A percentile compares a stretch with the other conserved stretches of the same genome.
These are phyloP conservation scores for Pedionomus torquatus DNA, from an alignment of 2,113 vertebrate genomes.

Conservation along the genomic window DNA sequence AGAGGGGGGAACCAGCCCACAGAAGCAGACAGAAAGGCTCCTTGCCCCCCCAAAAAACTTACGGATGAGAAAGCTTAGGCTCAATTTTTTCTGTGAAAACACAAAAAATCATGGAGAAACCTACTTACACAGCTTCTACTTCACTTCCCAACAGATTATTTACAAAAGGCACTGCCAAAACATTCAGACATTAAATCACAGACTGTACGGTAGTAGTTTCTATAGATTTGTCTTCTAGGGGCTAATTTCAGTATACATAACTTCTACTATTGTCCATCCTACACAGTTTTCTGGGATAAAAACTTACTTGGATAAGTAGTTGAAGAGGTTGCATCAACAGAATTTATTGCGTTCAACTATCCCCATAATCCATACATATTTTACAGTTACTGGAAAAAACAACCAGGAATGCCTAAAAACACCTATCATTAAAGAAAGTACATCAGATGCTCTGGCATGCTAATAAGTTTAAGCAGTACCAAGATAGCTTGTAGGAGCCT, in stretches of 20 bases:
- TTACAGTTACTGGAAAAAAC: neutral
- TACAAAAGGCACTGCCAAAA: neutral
- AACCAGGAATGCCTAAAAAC: neutral
- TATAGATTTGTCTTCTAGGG: neutral
- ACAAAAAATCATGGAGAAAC: neutral
- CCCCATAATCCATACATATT: neutral
- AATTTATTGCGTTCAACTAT: neutral
- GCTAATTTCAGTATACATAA: neutral
- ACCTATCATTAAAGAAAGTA: neutral
- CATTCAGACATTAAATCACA: neutral
- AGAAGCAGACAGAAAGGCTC: rapidly evolving
- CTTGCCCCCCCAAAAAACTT: neutral
- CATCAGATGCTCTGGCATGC: neutral
- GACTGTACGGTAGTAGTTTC: neutral
- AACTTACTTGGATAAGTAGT: neutral
- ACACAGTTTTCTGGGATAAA: neutral
- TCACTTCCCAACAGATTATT: neutral
- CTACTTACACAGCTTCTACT: neutral
- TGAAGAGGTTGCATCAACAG: neutral
- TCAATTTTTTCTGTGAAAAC: neutral
- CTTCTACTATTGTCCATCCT: neutral
- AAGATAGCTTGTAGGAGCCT: neutral
- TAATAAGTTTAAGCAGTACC: too few relatives aligned
- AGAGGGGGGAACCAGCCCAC: rapidly evolving
- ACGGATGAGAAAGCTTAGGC: neutral